phyloP scores from a whole-genome alignment of 2,113 vertebrate species.

The Camelus dromedarius region DNA sequence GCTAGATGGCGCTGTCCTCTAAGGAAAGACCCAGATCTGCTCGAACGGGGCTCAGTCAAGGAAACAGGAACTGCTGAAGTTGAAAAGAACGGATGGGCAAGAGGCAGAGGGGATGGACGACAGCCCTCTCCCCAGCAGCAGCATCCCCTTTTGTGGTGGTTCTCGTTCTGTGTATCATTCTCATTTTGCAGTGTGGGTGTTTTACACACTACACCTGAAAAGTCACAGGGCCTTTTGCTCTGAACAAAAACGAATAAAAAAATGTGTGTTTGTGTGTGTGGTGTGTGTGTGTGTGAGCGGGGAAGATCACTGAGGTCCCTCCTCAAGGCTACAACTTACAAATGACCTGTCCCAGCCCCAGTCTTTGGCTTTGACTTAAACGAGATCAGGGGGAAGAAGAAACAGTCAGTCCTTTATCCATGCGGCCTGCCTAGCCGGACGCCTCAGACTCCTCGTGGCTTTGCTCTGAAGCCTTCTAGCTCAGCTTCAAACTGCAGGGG shows the following conservation, averaged over 20 bases:
- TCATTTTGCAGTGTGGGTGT: constrained; percentile 57
- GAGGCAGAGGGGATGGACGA: neutral
- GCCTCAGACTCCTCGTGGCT: constrained; percentile 54
- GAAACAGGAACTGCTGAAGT: constrained; percentile 45
- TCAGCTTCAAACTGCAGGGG: neutral
- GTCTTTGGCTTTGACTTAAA: constrained; percentile 78
- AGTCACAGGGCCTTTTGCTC: constrained; percentile 80
- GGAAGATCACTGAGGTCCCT: constrained; percentile 63
- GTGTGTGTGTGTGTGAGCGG: constrained; percentile 4
- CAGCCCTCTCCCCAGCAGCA: neutral
- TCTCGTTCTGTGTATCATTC: constrained; percentile 45
- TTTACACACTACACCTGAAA: constrained; percentile 65
- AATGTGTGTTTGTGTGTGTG: neutral
- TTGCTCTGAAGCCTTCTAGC: neutral
- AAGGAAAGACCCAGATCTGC: constrained; percentile 77
- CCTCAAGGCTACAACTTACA: constrained; percentile 80
- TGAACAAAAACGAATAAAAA: constrained; percentile 58
- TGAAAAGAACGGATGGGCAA: constrained; percentile 25
- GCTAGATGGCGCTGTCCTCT: constrained; percentile 90
- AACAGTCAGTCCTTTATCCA: constrained; percentile 63
- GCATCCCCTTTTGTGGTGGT: neutral
- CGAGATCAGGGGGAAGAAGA: constrained; percentile 76
- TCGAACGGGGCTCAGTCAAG: neutral
- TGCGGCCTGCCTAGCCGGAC: constrained; percentile 60
- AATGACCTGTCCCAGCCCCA: constrained; percentile 67